These are phyloP conservation scores for Brachyalestes nurse DNA, from an alignment of 2,797 vertebrate species.

Conservation along the genomic window DNA sequence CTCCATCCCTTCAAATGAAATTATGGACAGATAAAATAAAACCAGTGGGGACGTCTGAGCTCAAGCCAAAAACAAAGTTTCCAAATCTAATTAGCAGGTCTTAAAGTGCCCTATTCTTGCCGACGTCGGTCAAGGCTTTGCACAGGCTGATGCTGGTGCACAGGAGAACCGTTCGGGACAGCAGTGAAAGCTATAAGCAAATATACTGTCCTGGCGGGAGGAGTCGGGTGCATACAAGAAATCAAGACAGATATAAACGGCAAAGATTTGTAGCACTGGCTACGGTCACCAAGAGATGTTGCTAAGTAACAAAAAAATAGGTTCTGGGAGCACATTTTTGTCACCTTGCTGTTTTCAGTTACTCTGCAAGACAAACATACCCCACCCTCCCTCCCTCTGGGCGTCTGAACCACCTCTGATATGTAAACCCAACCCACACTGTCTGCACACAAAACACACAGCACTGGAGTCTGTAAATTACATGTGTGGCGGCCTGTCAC, in stretches of 20 bases:
- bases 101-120: not conserved
- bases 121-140: not conserved
- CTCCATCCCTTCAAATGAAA: conserved; percentile 16
- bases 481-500: not conserved
- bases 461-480: not conserved
- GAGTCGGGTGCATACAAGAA: not conserved
- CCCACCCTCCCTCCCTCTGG: not conserved
- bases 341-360: conserved; percentile 24
- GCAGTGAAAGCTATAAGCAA: not conserved
- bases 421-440: not conserved
- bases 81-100: conserved; percentile 40
- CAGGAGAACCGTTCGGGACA: conserved; percentile 2
- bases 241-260: conserved; percentile 6
- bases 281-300: conserved; percentile 27
- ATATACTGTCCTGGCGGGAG: not conserved
- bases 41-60: conserved; percentile 7
- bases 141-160: not conserved
- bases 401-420: not conserved
- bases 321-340: conserved; percentile 17
- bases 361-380: conserved; percentile 14
- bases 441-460: conserved; percentile 5
- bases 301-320: conserved; percentile 51
- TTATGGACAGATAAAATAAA: conserved; percentile 26
- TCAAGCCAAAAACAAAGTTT: conserved; percentile 39
- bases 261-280: not conserved